Evolutionary conservation across 2,888 invertebrate genomes (phyloP).

Genomic region (Folsomia candida): DNA sequence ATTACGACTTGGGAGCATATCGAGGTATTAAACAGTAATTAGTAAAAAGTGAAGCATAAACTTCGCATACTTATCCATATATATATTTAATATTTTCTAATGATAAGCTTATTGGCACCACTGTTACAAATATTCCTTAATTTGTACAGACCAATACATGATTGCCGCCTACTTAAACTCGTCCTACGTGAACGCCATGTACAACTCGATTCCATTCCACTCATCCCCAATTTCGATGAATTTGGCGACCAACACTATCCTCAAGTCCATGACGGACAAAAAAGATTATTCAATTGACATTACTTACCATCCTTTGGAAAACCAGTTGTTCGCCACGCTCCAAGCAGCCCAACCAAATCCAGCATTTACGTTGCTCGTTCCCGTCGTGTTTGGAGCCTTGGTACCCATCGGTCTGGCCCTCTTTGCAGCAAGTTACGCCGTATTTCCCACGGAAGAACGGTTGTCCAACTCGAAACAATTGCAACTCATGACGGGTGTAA

Average conservation of each 20-base stretch:
- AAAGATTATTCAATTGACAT: slow-evolving; percentile 28
- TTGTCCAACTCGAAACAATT: slow-evolving; percentile 52
- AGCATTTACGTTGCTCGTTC: slow-evolving; percentile 13
- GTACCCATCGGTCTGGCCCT: slow-evolving; percentile 35
- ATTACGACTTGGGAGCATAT: slow-evolving; percentile 26
- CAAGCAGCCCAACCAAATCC: slow-evolving; percentile 35
- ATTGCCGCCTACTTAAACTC: slow-evolving; percentile 27
- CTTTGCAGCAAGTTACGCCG: slow-evolving; percentile 32
- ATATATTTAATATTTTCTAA: no score
- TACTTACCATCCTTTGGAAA: slow-evolving; percentile 40
- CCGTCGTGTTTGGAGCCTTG: slow-evolving; percentile 30
- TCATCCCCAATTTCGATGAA: slow-evolving; percentile 44
- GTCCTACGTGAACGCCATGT: slow-evolving; percentile 24
- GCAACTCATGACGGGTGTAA: slow-evolving; percentile 55
- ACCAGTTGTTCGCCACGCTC: slow-evolving; percentile 36
- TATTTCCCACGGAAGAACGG: slow-evolving; percentile 38
- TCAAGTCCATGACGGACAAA: slow-evolving; percentile 46
- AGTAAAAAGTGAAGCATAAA: no score
- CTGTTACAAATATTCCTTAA: no score
- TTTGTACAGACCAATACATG: slow-evolving; percentile 38
- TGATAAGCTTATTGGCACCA: no score
- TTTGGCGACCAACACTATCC: slow-evolving; percentile 47
- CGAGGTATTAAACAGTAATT: no score
- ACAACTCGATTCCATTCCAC: slow-evolving; percentile 41
- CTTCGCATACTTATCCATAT: no score